phyloP scores from a whole-genome alignment of 2,888 invertebrate genomes.

The Cabera pusaria region DNA sequence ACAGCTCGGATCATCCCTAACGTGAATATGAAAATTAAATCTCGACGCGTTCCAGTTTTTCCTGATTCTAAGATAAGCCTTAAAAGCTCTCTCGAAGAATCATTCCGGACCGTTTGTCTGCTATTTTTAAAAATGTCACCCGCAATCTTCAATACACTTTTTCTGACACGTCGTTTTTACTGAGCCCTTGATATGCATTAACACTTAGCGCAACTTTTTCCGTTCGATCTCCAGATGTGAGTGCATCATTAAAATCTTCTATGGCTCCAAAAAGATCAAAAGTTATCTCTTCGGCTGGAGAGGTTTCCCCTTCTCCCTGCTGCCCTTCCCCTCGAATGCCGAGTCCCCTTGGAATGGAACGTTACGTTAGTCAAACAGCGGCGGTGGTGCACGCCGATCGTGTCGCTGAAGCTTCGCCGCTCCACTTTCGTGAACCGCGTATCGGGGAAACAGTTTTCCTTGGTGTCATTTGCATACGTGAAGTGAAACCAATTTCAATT shows the following conservation, averaged over 20 bases:
- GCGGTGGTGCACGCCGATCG: conserved; percentile 56
- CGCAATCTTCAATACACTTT: conserved; percentile 66
- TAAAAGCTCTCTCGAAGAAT: conserved; percentile 40
- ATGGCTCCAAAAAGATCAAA: conserved; percentile 80
- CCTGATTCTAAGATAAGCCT: conserved; percentile 7
- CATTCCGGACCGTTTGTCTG: conserved; percentile 50
- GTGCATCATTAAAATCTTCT: conserved; percentile 81
- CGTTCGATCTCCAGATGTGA: conserved; percentile 74
- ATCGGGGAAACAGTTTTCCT: conserved; percentile 69
- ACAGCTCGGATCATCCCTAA: conserved; percentile 63
- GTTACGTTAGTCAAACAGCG: conserved; percentile 68
- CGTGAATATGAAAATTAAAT: conserved; percentile 33
- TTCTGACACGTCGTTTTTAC: conserved; percentile 73
- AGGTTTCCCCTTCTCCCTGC: conserved; percentile 56
- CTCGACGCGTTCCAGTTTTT: background rate
- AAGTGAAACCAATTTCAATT: conserved; percentile 71
- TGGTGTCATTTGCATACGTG: conserved; percentile 69
- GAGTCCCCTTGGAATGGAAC: conserved; percentile 53
- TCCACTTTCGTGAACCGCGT: conserved; percentile 39
- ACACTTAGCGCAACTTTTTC: conserved; percentile 80
- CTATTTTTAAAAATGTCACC: conserved; percentile 79
- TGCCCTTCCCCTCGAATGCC: conserved; percentile 53
- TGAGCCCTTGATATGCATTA: conserved; percentile 80
- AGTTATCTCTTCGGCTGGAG: conserved; percentile 76
- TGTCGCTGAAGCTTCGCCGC: conserved; percentile 30